Conservation (phyloP, 2,113 vertebrate genomes). For the Gadus chalcogrammus region DNA sequence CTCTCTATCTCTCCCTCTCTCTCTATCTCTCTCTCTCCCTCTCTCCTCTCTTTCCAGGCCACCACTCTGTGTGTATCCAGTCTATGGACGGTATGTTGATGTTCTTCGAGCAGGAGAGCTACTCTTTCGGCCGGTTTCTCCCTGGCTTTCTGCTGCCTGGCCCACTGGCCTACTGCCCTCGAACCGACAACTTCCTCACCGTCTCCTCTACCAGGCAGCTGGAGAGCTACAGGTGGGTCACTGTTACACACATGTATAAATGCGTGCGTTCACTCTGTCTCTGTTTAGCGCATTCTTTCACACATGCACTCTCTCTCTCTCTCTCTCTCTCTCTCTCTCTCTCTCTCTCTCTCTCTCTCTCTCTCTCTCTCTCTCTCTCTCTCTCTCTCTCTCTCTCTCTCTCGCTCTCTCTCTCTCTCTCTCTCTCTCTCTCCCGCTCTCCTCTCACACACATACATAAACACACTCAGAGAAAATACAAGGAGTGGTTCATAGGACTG, state of each 20-base stretch:
- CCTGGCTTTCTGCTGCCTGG: slow-evolving; percentile 92
- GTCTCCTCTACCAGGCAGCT: slow-evolving; percentile 88
- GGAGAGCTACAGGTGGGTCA: slow-evolving; percentile 92
- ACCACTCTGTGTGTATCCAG: slow-evolving; percentile 94
- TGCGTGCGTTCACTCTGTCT: too few relatives aligned
- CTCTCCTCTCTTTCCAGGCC: slow-evolving; percentile 68
- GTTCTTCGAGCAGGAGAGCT: slow-evolving; percentile 97
- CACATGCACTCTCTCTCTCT: too few relatives aligned
- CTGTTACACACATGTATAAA: too few relatives aligned
- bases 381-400: background rate
- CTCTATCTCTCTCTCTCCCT: background rate
- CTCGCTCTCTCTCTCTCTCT: background rate
- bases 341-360: background rate
- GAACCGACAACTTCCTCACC: slow-evolving; percentile 92
- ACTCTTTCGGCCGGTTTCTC: slow-evolving; percentile 89
- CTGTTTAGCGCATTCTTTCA: too few relatives aligned
- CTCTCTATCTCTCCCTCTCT: background rate
- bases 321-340: background rate
- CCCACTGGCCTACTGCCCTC: slow-evolving; percentile 85
- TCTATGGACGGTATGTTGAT: slow-evolving; percentile 98
- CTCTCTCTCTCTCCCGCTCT: background rate
- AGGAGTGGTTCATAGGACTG: background rate
- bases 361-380: background rate
- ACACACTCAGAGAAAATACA: background rate
- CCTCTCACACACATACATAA: background rate